Conservation (phyloP, 2,888 invertebrate genomes). For the Parapristionchus giblindavisi region DNA sequence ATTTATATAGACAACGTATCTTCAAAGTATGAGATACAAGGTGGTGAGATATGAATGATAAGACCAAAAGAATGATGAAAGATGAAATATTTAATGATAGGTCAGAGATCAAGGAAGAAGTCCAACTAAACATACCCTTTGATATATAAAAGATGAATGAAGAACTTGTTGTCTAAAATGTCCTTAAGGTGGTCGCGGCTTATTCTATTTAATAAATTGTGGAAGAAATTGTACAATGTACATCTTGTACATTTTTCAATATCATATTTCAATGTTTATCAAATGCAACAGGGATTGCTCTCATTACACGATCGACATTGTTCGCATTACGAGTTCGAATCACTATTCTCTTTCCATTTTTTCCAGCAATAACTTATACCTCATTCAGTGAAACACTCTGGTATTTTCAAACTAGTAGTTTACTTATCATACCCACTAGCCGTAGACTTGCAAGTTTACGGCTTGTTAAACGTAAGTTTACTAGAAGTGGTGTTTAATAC, state of each 20-base stretch:
- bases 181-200: not conserved
- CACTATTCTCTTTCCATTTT: constrained; percentile 36
- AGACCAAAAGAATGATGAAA: no score
- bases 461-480: no score
- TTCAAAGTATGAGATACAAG: no score
- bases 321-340: constrained; percentile 34
- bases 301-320: constrained; percentile 58
- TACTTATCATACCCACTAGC: no score
- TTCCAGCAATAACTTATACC: constrained; percentile 40
- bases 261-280: constrained; percentile 92
- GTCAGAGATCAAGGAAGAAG: not conserved
- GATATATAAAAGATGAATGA: not conserved
- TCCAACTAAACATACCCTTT: constrained; percentile 19
- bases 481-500: no score
- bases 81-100: not conserved
- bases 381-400: no score
- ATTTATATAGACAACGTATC: no score
- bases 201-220: not conserved
- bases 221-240: not conserved
- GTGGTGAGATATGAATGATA: no score
- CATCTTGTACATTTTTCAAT: constrained; percentile 54
- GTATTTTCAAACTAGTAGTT: no score
- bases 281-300: constrained; percentile 83
- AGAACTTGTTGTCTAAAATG: not conserved
- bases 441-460: no score